A percentile compares a stretch with the other conserved stretches of the same genome.
Conservation (phyloP, 2,888 invertebrate genomes). For the Scrobipalpa costella region DNA sequence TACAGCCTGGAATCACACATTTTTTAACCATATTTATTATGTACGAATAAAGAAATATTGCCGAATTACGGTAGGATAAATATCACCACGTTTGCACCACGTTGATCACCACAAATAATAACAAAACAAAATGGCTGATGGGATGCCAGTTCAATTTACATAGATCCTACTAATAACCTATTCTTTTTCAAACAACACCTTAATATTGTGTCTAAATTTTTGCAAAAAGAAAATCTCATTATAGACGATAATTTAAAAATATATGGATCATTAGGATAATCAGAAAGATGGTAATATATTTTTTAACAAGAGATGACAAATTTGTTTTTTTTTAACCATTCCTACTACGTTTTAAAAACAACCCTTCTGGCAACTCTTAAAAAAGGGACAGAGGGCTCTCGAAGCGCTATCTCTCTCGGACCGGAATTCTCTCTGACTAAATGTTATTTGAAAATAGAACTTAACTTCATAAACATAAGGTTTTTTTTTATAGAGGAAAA, state of each 20-base stretch:
- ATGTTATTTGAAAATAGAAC: not conserved
- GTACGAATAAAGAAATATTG: constrained; percentile 12
- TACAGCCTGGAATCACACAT: constrained; percentile 17
- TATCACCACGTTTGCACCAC: constrained; percentile 3
- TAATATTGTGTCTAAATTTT: too few species aligned
- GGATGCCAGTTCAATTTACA: constrained; percentile 1
- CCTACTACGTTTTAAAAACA: not conserved
- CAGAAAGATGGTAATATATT: not conserved
- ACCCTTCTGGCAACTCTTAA: constrained; percentile 1
- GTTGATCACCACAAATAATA: constrained; percentile 1
- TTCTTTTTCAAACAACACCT: too few species aligned
- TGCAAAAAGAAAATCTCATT: not conserved
- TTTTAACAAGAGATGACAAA: constrained; percentile 1
- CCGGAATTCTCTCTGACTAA: constrained; percentile 2
- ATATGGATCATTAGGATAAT: not conserved
- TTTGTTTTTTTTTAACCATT: not conserved
- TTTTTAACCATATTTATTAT: constrained; percentile 16
- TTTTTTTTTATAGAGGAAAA: not conserved
- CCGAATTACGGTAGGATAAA: constrained; percentile 8
- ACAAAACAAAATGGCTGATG: not conserved
- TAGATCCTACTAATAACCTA: too few species aligned
- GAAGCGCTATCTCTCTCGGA: not conserved
- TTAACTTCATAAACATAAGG: not conserved
- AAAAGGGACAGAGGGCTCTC: too few species aligned
- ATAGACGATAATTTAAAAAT: not conserved